Evolutionary conservation across 2,888 invertebrate genomes (phyloP).

Genomic region (Rhingia campestris): DNA sequence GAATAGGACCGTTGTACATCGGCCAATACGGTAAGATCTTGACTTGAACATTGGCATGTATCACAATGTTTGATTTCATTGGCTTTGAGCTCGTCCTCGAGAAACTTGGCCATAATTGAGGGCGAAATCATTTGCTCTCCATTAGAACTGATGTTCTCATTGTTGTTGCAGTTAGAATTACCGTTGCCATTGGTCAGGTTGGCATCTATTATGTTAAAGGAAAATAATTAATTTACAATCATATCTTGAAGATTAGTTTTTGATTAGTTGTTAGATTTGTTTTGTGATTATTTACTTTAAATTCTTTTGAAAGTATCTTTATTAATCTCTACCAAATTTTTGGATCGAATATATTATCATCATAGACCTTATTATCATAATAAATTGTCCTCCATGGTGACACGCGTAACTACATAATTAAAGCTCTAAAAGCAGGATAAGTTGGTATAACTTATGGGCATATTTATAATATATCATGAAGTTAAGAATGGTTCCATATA

Average conservation of each 20-base stretch:
- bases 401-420: too few species aligned
- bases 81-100: constrained; percentile 92
- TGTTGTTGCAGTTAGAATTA: constrained; percentile 56
- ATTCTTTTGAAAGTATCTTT: not conserved
- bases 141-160: constrained; percentile 70
- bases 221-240: not conserved
- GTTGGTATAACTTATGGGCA: too few species aligned
- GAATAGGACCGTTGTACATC: constrained; percentile 85
- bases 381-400: too few species aligned
- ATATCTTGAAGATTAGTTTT: not conserved
- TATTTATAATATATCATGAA: too few species aligned
- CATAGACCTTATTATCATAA: too few species aligned
- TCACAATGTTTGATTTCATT: constrained; percentile 92
- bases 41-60: constrained; percentile 88
- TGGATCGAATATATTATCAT: too few species aligned
- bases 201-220: constrained; percentile 40
- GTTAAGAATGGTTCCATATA: too few species aligned
- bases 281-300: constrained; percentile 42
- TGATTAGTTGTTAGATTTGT: constrained; percentile 31
- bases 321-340: too few species aligned
- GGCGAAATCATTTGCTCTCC: constrained; percentile 87
- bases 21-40: constrained; percentile 83
- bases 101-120: constrained; percentile 94
- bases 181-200: constrained; percentile 46
- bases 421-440: too few species aligned